phyloP scores from a whole-genome alignment of 64 coral and sea anemone species.

The Montipora efflorescens region DNA sequence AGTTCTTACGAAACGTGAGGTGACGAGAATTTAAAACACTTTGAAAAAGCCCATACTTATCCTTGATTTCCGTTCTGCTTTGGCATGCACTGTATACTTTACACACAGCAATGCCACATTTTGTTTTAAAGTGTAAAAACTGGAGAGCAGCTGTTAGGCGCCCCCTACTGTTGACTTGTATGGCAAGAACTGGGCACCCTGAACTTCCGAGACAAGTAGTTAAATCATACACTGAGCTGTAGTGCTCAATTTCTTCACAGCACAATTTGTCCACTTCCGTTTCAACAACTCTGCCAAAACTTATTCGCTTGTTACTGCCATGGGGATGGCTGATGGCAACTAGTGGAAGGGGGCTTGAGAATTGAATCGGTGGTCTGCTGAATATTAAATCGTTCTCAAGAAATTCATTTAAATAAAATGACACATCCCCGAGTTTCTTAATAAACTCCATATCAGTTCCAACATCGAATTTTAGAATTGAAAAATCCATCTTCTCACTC shows the following conservation, averaged over 20 bases:
- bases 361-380: neutral
- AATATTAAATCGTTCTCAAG: slow-evolving; percentile 12
- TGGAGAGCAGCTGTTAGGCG: slow-evolving; percentile 6
- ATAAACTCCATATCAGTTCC: slow-evolving; percentile 20
- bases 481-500: slow-evolving; percentile 34
- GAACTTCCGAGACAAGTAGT: slow-evolving; percentile 26
- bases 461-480: slow-evolving; percentile 32
- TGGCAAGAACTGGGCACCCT: slow-evolving; percentile 22
- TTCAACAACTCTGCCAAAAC: slow-evolving; percentile 18
- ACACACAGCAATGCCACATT: neutral
- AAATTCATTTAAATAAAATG: slow-evolving; percentile 38
- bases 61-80: slow-evolving; percentile 1
- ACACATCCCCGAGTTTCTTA: neutral
- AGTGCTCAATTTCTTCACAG: slow-evolving; percentile 2
- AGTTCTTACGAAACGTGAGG: neutral
- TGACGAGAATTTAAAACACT: slow-evolving; percentile 7
- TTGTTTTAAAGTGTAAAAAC: slow-evolving; percentile 25
- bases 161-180: slow-evolving; percentile 24
- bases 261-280: neutral
- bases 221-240: slow-evolving; percentile 1
- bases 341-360: neutral
- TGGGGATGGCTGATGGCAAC: slow-evolving; percentile 25
- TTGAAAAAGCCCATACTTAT: neutral
- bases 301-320: slow-evolving; percentile 36
- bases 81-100: neutral